Evolutionary conservation across 2,797 vertebrate genomes (phyloP).

Genomic region (Oceanodroma leucorhoa): DNA sequence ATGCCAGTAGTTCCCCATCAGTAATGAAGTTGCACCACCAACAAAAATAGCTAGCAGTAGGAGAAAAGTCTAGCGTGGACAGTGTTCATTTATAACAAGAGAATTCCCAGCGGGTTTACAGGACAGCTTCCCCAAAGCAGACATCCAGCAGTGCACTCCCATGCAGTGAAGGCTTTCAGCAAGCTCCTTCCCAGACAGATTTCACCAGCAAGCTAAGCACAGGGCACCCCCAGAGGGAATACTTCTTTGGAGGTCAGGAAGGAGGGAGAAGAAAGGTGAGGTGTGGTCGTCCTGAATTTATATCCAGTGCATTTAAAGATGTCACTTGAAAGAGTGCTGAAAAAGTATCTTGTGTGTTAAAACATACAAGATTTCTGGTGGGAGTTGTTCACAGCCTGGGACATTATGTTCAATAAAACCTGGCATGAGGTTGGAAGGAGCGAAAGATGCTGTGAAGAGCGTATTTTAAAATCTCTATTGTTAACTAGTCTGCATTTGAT

Average conservation of each 20-base stretch:
- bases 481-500: constrained; percentile 29
- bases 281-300: rapidly evolving
- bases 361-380: background rate
- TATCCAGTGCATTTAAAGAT: background rate
- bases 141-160: background rate
- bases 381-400: background rate
- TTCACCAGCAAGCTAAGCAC: background rate
- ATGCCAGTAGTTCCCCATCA: background rate
- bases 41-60: background rate
- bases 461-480: constrained; percentile 24
- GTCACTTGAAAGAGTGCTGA: background rate
- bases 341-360: background rate
- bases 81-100: background rate
- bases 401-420: constrained; percentile 12
- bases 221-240: background rate
- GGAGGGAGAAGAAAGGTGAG: background rate
- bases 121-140: background rate
- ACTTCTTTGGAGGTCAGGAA: background rate
- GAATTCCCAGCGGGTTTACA: constrained; percentile 16
- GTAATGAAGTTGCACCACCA: background rate
- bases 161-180: background rate
- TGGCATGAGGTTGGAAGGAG: constrained; percentile 15
- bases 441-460: background rate
- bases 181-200: background rate
- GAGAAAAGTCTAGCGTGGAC: background rate